Percentiles rank a stretch among this genome's conserved stretches.
These are phyloP conservation scores for Peromyscus maniculatus DNA, from an alignment of 2,113 vertebrate genomes.

Conservation along the genomic window DNA sequence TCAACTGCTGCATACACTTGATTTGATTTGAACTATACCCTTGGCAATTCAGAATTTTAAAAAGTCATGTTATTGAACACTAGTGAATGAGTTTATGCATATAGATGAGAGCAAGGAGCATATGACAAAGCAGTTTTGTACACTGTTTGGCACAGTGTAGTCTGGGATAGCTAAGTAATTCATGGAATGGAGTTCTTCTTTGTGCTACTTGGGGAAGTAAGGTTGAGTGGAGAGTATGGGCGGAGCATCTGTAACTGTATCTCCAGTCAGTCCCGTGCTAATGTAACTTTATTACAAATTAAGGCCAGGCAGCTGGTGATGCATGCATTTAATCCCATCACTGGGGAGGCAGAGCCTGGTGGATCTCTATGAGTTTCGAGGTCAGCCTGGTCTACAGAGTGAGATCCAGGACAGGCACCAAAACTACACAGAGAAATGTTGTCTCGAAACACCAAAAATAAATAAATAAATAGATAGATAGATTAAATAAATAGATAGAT, in stretches of 20 bases:
- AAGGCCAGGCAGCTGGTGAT: not conserved
- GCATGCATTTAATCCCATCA: too few species aligned
- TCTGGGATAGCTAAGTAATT: slow-evolving; percentile 56
- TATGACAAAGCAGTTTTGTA: slow-evolving; percentile 74
- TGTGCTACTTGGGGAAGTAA: not conserved
- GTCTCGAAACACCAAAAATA: too few species aligned
- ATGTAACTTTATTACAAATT: not conserved
- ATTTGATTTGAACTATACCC: slow-evolving; percentile 38
- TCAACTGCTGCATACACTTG: not conserved
- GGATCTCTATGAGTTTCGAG: too few species aligned
- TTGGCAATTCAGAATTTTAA: slow-evolving; percentile 61
- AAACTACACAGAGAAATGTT: too few species aligned
- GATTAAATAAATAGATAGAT: too few species aligned
- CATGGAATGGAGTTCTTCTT: slow-evolving; percentile 62
- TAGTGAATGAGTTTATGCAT: slow-evolving; percentile 66
- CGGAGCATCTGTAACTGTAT: not conserved
- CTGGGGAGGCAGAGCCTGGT: too few species aligned
- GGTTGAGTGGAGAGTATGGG: not conserved
- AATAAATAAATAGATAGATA: too few species aligned
- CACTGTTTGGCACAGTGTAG: not conserved
- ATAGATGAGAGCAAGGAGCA: slow-evolving; percentile 66
- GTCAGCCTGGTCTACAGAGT: too few species aligned
- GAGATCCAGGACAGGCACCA: too few species aligned
- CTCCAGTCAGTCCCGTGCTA: not conserved
- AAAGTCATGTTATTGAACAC: slow-evolving; percentile 56